phyloP scores from a whole-genome alignment of 2,797 vertebrate genomes.

The Arnoldichthys spilopterus region DNA sequence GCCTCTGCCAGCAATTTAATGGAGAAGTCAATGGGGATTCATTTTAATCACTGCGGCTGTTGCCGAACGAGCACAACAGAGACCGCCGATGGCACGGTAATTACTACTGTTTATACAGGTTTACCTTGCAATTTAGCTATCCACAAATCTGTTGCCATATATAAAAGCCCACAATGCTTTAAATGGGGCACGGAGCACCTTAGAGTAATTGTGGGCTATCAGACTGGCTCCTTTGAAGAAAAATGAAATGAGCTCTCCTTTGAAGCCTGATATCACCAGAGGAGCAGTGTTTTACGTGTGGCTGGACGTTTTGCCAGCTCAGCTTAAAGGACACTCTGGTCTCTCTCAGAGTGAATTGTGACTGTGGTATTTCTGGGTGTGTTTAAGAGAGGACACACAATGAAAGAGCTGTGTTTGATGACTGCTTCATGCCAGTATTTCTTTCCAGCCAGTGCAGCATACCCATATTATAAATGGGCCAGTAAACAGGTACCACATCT shows the following conservation, averaged over 20 bases:
- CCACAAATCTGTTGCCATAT: conserved; percentile 90
- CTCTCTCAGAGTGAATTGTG: conserved; percentile 29
- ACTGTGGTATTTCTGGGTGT: conserved; percentile 47
- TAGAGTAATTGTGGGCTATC: conserved; percentile 68
- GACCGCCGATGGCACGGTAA: conserved; percentile 95
- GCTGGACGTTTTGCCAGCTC: conserved; percentile 45
- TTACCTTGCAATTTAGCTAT: conserved; percentile 96
- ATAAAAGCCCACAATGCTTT: conserved; percentile 61
- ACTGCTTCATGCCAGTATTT: conserved; percentile 31
- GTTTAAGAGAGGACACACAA: conserved; percentile 36
- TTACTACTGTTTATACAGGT: conserved; percentile 98
- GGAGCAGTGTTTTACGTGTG: conserved; percentile 66
- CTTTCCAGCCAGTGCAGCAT: conserved; percentile 21
- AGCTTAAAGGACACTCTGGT: conserved; percentile 43
- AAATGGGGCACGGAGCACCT: conserved; percentile 62
- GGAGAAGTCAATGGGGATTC: conserved; percentile 99
- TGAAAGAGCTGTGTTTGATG: conserved; percentile 25
- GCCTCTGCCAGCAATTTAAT: conserved; percentile 99
- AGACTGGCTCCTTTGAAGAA: conserved; percentile 61
- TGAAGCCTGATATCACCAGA: conserved; percentile 67
- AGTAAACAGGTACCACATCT: neutral
- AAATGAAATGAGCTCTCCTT: conserved; percentile 70
- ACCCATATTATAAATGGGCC: neutral
- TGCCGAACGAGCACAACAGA: conserved; percentile 96
- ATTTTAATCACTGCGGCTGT: conserved; percentile 99